Evolutionary conservation across 2,797 vertebrate species (phyloP).

Genomic region (Phataginus tetradactyla): DNA sequence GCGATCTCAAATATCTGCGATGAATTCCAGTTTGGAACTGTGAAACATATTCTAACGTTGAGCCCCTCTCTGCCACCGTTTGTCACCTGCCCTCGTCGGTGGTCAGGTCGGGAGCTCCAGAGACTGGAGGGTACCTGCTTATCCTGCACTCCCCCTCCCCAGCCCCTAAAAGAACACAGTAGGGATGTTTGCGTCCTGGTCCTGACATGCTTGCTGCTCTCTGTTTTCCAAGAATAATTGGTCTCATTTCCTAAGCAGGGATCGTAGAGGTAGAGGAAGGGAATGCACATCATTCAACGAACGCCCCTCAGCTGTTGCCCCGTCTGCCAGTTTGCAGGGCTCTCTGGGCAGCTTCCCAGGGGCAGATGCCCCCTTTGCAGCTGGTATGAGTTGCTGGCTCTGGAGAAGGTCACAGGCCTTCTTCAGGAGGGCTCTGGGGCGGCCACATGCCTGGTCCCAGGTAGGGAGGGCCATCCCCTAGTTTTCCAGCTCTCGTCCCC

Average conservation of each 20-base stretch:
- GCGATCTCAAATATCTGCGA: neutral
- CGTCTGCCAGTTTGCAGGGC: neutral
- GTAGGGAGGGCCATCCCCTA: neutral
- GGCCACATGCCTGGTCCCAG: accelerated
- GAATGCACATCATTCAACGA: neutral
- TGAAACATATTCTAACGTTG: neutral
- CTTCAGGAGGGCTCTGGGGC: neutral
- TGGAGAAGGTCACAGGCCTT: neutral
- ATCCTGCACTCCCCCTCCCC: neutral
- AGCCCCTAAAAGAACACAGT: neutral
- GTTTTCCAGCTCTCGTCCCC: neutral
- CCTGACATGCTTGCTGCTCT: neutral
- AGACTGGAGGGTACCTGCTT: neutral
- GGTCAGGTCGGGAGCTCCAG: neutral
- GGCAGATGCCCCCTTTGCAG: too few species aligned
- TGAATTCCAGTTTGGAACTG: neutral
- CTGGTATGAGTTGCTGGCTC: neutral
- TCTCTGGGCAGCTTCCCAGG: neutral
- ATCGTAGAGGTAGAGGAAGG: accelerated
- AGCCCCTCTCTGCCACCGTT: neutral
- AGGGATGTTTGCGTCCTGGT: neutral
- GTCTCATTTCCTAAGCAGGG: neutral
- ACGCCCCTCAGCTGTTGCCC: neutral
- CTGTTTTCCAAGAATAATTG: neutral
- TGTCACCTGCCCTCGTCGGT: neutral